Evolutionary conservation across 2,888 invertebrate genomes (phyloP).

Genomic region (Steromphala cineraria): DNA sequence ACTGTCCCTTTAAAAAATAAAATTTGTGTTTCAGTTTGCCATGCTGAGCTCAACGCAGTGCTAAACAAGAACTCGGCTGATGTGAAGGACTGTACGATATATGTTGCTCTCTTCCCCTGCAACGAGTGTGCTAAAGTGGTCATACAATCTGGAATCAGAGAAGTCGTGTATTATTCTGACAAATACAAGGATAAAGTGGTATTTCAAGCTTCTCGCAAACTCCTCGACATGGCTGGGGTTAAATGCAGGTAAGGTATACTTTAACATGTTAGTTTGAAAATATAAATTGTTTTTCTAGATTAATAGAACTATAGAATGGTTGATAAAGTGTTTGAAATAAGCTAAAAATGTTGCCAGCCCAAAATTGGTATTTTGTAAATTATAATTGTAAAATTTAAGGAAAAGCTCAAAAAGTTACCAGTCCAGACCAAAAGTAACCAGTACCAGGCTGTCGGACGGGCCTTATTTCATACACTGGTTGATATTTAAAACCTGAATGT

Average conservation of each 20-base stretch:
- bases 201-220: slow-evolving; percentile 86
- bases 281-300: too few relatives aligned
- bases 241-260: slow-evolving; percentile 76
- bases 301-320: too few relatives aligned
- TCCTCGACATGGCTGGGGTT: slow-evolving; percentile 88
- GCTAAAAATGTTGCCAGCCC: too few relatives aligned
- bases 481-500: too few relatives aligned
- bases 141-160: slow-evolving; percentile 91
- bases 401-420: too few relatives aligned
- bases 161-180: slow-evolving; percentile 85
- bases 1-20: background rate
- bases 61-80: slow-evolving; percentile 89
- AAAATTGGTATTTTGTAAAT: too few relatives aligned
- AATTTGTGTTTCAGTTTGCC: slow-evolving; percentile 84
- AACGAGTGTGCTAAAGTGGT: slow-evolving; percentile 98
- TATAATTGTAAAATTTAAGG: too few relatives aligned
- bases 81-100: slow-evolving; percentile 87
- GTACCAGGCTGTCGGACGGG: too few relatives aligned
- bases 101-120: slow-evolving; percentile 94
- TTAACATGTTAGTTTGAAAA: background rate
- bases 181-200: slow-evolving; percentile 83
- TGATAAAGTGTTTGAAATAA: too few relatives aligned
- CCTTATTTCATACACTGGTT: too few relatives aligned
- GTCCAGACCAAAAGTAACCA: too few relatives aligned
- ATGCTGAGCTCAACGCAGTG: slow-evolving; percentile 98